A percentile compares a stretch with the other conserved stretches of the same genome.
These are phyloP conservation scores for Drosophila lowei DNA, from an alignment of 1,140 invertebrate species.

Conservation along the genomic window DNA sequence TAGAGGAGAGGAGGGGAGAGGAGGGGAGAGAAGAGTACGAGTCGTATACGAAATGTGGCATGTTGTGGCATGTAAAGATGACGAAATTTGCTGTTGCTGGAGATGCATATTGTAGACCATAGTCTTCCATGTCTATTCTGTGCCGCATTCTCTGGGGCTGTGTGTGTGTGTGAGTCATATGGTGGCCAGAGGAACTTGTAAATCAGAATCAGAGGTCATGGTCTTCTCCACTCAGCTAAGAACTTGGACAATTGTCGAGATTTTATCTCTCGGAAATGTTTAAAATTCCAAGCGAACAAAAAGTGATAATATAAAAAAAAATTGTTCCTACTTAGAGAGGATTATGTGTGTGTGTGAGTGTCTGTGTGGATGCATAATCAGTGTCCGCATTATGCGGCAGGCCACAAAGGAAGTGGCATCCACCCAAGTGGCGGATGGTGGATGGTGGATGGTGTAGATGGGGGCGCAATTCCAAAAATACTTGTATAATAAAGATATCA, in stretches of 20 bases:
- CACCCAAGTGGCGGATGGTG: constrained; percentile 1
- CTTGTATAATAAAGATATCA: constrained; percentile 49
- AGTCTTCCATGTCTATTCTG: too few relatives aligned
- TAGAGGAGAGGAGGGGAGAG: constrained; percentile 13
- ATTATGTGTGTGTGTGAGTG: constrained; percentile 1
- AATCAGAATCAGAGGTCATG: constrained; percentile 63
- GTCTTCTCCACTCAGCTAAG: constrained; percentile 32
- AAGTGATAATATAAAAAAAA: constrained; percentile 38
- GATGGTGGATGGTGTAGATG: neutral
- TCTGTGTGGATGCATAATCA: constrained; percentile 40
- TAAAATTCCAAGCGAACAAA: constrained; percentile 28
- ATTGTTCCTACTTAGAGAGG: constrained; percentile 31
- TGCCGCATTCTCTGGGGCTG: too few relatives aligned
- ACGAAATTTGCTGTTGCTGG: constrained; percentile 31
- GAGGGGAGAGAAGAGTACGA: neutral
- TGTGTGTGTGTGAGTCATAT: constrained; percentile 14
- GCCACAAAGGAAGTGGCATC: constrained; percentile 3
- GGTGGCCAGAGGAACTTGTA: constrained; percentile 21
- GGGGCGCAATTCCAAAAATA: constrained; percentile 51
- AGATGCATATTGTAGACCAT: constrained; percentile 26
- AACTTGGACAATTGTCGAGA: constrained; percentile 43
- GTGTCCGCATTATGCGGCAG: constrained; percentile 52
- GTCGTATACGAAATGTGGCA: constrained; percentile 1
- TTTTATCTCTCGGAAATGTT: constrained; percentile 33
- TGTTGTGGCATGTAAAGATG: constrained; percentile 40